Conservation (phyloP, 2,888 invertebrate species). For the Tanytarsus gracilentus region DNA sequence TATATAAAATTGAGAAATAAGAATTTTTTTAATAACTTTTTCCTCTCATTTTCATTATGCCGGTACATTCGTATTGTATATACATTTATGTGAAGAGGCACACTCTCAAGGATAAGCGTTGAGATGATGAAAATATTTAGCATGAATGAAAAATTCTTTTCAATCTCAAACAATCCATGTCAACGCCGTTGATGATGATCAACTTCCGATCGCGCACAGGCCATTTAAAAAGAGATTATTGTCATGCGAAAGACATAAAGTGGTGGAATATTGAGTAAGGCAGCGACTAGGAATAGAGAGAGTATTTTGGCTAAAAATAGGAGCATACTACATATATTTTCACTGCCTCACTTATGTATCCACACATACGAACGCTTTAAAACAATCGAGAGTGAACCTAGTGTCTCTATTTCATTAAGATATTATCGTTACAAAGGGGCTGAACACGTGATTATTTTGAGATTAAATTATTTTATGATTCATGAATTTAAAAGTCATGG, state of each 20-base stretch:
- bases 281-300: neutral
- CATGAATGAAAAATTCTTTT: conserved; percentile 12
- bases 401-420: no score
- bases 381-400: no score
- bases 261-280: neutral
- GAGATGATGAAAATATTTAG: neutral
- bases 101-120: neutral
- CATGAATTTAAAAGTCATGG: no score
- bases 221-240: conserved; percentile 12
- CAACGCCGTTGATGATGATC: neutral
- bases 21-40: neutral
- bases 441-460: no score
- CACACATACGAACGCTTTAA: no score
- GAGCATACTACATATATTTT: no score
- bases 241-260: neutral
- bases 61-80: no score
- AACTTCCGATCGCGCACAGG: neutral
- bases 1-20: neutral
- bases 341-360: no score
- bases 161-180: conserved; percentile 5
- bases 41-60: no score
- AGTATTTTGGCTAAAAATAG: conserved; percentile 16
- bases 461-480: no score
- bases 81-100: no score
- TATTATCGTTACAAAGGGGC: no score